phyloP scores from a whole-genome alignment of 2,888 invertebrate genomes.

The Conus canariensis region DNA sequence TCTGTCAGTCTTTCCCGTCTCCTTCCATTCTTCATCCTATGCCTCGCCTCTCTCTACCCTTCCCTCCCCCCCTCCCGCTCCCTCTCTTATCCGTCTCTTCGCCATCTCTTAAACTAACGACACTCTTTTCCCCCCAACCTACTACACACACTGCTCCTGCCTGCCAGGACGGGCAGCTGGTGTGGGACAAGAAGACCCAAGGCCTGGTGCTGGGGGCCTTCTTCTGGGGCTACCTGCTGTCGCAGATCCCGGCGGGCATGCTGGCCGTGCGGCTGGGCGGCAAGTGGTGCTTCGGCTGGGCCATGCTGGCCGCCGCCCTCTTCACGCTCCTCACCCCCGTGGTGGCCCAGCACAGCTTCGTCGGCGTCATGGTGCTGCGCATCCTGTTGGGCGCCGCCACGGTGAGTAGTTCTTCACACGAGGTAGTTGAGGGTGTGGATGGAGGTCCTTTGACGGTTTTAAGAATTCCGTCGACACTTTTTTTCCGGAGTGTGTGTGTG shows the following conservation, averaged over 20 bases:
- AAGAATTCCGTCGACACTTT: no score
- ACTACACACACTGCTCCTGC: no score
- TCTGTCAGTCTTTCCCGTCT: no score
- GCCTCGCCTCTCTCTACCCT: no score
- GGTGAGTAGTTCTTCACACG: slow-evolving; percentile 50
- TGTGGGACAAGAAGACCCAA: slow-evolving; percentile 68
- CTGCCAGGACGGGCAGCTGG: slow-evolving; percentile 65
- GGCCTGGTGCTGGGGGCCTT: slow-evolving; percentile 71
- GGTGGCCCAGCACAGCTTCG: slow-evolving; percentile 61
- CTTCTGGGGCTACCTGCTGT: slow-evolving; percentile 73
- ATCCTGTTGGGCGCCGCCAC: slow-evolving; percentile 66
- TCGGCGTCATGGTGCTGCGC: slow-evolving; percentile 64
- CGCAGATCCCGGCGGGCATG: slow-evolving; percentile 73
- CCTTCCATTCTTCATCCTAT: no score
- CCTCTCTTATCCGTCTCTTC: no score
- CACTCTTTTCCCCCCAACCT: background rate
- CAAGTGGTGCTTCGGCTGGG: slow-evolving; percentile 68
- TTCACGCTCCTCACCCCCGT: slow-evolving; percentile 72
- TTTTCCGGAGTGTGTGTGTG: no score
- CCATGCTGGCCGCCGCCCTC: slow-evolving; percentile 67
- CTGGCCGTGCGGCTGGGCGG: slow-evolving; percentile 73
- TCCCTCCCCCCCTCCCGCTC: no score
- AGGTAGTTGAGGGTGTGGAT: no score
- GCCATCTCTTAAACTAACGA: no score
- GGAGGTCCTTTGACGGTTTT: no score